Conservation (phyloP, 2,113 vertebrate species). For the Ceuthmochares aereus region DNA sequence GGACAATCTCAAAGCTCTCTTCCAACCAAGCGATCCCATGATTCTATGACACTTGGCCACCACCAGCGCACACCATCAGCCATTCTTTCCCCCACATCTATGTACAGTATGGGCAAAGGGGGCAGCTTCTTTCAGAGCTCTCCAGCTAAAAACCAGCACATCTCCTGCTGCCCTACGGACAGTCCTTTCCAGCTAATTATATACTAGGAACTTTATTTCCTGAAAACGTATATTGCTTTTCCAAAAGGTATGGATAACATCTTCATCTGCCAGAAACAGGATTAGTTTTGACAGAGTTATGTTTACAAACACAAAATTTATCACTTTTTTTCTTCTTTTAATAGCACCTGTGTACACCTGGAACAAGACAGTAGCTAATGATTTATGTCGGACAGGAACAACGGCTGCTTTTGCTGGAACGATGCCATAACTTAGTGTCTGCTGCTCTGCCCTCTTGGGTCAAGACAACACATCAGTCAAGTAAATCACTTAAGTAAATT, state of each 20-base stretch:
- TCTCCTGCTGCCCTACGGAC: not conserved
- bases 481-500: conserved; percentile 71
- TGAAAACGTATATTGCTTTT: conserved; percentile 69
- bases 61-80: not conserved
- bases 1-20: no score
- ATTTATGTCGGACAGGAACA: conserved; percentile 76
- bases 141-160: not conserved
- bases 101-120: not conserved
- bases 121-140: not conserved
- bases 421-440: conserved; percentile 78
- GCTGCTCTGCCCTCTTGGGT: conserved; percentile 77
- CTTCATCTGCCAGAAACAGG: conserved; percentile 80
- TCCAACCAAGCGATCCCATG: no score
- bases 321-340: conserved; percentile 26
- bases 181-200: conserved; percentile 67
- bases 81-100: fast-evolving
- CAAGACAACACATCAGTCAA: conserved; percentile 73
- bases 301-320: conserved; percentile 79
- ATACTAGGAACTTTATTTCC: conserved; percentile 76
- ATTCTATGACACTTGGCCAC: not conserved
- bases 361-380: conserved; percentile 71
- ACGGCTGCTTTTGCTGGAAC: conserved; percentile 78
- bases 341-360: conserved; percentile 81
- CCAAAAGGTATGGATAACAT: conserved; percentile 77
- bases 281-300: conserved; percentile 74